Evolutionary conservation across 2,113 vertebrate genomes (phyloP).

Genomic region (Leuciscus idus): DNA sequence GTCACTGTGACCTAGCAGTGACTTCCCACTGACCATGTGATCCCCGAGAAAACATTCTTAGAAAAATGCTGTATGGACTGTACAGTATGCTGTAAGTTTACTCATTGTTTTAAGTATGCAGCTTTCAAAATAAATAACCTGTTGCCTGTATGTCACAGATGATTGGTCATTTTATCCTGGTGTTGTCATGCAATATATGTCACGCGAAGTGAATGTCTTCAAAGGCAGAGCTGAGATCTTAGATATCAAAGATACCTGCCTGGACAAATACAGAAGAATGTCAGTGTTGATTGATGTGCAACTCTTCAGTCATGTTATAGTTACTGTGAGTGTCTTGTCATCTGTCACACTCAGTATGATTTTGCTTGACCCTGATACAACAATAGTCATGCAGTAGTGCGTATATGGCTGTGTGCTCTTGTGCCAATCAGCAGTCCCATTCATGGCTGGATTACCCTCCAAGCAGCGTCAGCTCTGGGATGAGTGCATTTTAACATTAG

Average conservation of each 20-base stretch:
- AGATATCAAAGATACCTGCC: not conserved
- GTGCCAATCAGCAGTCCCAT: conserved; percentile 77
- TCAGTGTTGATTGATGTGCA: not conserved
- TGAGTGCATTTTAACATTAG: conserved; percentile 65
- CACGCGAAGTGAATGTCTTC: not conserved
- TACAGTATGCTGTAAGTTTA: not conserved
- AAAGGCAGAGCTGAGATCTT: not conserved
- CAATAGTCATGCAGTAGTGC: conserved; percentile 57
- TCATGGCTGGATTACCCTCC: conserved; percentile 72
- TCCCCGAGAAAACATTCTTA: not conserved
- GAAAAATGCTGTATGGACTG: not conserved
- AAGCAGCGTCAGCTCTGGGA: conserved; percentile 71
- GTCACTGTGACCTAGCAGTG: not conserved
- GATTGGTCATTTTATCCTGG: not conserved
- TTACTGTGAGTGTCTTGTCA: conserved; percentile 61
- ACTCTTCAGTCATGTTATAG: conserved; percentile 41
- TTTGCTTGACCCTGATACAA: conserved; percentile 58
- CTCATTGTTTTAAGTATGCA: not conserved
- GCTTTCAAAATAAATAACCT: not conserved
- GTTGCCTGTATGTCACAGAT: not conserved
- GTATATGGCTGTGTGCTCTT: conserved; percentile 57
- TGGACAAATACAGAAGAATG: not conserved
- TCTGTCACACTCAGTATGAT: not conserved
- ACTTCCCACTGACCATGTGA: conserved; percentile 2
- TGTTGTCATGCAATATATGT: not conserved